Percentiles rank a stretch among this genome's conserved stretches.
Conservation (phyloP, 2,888 invertebrate genomes). For the Eupithecia exiguata region DNA sequence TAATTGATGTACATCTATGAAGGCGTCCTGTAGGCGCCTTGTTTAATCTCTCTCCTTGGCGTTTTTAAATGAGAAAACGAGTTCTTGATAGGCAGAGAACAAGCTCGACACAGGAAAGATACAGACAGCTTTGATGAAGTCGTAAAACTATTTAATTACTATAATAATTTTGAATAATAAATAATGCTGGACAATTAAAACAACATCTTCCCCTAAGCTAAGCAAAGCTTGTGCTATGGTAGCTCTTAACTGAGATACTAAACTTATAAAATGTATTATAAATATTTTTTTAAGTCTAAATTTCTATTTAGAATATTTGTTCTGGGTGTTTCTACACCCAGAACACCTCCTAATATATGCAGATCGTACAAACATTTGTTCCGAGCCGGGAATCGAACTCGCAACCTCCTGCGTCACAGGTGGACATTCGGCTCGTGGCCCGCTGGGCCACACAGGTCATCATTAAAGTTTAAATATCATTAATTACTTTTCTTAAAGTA, state of each 20-base stretch:
- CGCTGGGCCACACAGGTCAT: neutral
- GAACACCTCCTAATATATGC: neutral
- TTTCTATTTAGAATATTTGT: too few relatives aligned
- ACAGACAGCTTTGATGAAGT: neutral
- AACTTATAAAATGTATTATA: too few relatives aligned
- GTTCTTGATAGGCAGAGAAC: constrained; percentile 22
- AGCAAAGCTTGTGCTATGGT: neutral
- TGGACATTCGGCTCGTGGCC: too few relatives aligned
- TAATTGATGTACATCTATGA: constrained; percentile 25
- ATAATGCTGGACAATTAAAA: too few relatives aligned
- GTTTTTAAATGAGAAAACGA: constrained; percentile 33
- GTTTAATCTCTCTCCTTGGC: constrained; percentile 29
- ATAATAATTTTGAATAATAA: too few relatives aligned
- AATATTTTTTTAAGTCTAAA: neutral
- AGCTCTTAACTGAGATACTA: too few relatives aligned
- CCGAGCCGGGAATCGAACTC: neutral
- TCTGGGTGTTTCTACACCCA: too few relatives aligned
- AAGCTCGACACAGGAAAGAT: constrained; percentile 23
- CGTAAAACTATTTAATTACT: neutral
- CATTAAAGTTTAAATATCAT: neutral
- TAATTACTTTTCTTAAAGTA: neutral
- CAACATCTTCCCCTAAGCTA: neutral
- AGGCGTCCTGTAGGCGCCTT: constrained; percentile 39
- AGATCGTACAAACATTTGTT: neutral
- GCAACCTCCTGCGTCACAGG: neutral